Conservation (phyloP, 2,797 vertebrate species). For the Acanthornis magna region DNA sequence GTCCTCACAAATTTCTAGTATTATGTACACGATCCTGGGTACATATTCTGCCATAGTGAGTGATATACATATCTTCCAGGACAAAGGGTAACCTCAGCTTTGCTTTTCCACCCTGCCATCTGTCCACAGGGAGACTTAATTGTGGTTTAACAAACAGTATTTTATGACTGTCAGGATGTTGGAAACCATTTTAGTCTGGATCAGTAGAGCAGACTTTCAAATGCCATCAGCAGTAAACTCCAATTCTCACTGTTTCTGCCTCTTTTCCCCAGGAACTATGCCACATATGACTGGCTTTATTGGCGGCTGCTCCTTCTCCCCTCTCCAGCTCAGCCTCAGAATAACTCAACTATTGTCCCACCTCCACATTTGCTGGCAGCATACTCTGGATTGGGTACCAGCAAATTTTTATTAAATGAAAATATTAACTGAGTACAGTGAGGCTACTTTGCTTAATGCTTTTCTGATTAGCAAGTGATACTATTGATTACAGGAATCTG, state of each 20-base stretch:
- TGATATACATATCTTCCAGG: fast-evolving
- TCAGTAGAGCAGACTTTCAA: background rate
- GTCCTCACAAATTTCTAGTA: background rate
- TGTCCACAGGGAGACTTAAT: background rate
- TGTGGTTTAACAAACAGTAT: background rate
- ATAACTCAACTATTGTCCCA: background rate
- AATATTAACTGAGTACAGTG: background rate
- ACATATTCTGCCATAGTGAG: background rate
- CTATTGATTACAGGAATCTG: background rate
- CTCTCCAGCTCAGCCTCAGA: background rate
- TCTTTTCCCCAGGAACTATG: background rate
- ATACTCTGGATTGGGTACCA: background rate
- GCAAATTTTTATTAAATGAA: background rate
- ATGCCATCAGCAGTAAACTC: background rate
- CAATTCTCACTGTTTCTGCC: background rate
- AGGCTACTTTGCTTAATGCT: background rate
- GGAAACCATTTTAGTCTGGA: background rate
- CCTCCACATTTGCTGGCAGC: background rate
- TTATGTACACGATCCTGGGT: background rate
- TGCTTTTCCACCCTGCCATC: background rate
- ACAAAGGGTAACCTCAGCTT: background rate
- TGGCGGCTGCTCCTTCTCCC: background rate
- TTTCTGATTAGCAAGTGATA: background rate
- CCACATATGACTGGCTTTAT: background rate
- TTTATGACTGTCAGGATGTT: background rate